Evolutionary conservation across 2,888 invertebrate species (phyloP), one percentile per base, ranked within the genome.

Genomic region (Andrena haemorrhoa): DNA sequence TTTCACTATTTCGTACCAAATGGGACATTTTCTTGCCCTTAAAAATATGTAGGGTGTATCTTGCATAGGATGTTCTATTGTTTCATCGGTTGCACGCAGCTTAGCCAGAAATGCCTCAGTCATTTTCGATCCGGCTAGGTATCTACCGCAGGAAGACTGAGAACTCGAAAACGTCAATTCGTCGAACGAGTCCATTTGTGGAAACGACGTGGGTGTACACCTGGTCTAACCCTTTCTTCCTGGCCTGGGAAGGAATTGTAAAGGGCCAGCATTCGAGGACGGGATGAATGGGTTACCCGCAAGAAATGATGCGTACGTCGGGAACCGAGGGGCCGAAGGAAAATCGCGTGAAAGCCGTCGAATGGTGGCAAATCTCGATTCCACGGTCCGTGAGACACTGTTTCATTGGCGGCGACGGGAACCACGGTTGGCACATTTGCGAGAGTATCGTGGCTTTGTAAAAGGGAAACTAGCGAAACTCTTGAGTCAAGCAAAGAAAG

Each of bases 151-250:
- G 73, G 35, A 64, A 63, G 60, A 75, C 35, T 60, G 53, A 60
- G 68, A 74, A 79, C 73, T 85, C 56, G 71, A 76, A 84, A 79
- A 86, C 65, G 87, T 88, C 81, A 76, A 76, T 87, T 79, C 77
- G 78, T 78, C 68, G 82, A 86, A 88, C 80, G 86, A 81, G 60
- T 81, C 82, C 79, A 84, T 87, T 88, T 77, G 65, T 82, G 61
- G 60, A 56, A 41, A 16, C 69, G 76, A 75, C 66, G 81, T 83
- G 71, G 77, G 86, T 82, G 82, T 70, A 75, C 88, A 84, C 79
- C 88, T 87, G 87, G 84, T 8, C 60, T 70, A 86, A 82, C 83
- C 84, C 81, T 85, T 87, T 87, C 76, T 70, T 79, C 63, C 49
- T 12, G 60, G 2, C 58, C 64, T 53, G 58, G 23, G 60, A 63